Percentiles rank a stretch among this genome's conserved stretches.
phyloP scores from a whole-genome alignment of 2,888 invertebrate genomes.

The Rhagophthalmus giganteus region DNA sequence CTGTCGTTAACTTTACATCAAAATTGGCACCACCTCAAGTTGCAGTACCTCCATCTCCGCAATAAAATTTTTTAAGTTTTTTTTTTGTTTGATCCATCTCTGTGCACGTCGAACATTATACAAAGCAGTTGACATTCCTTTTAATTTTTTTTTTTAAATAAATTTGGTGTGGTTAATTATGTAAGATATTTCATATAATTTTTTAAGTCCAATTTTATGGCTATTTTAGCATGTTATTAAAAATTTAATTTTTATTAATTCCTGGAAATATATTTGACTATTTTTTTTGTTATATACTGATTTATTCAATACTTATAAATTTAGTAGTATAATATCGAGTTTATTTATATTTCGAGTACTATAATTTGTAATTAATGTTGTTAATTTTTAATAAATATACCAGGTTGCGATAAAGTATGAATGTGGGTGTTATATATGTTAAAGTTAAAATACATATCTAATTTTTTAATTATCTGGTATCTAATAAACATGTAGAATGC shows the following conservation, averaged over 20 bases:
- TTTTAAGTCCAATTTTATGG: neutral
- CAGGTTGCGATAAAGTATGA: too few species aligned
- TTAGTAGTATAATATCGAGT: too few species aligned
- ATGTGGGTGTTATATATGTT: too few species aligned
- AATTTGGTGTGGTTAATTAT: neutral
- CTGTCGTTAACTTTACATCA: slow-evolving; percentile 70
- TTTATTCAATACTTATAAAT: too few species aligned
- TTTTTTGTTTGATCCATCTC: slow-evolving; percentile 7
- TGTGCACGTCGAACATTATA: slow-evolving; percentile 1
- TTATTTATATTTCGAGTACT: too few species aligned
- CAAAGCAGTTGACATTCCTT: neutral
- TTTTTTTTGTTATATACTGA: too few species aligned
- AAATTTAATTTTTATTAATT: neutral
- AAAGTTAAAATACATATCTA: too few species aligned
- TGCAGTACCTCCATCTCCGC: slow-evolving; percentile 39
- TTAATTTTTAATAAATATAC: too few species aligned
- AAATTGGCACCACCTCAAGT: slow-evolving; percentile 74
- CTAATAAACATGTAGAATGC: too few species aligned
- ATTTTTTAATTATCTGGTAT: too few species aligned
- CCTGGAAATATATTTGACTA: too few species aligned
- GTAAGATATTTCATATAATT: neutral
- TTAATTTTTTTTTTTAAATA: neutral
- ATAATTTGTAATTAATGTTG: too few species aligned
- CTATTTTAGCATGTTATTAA: neutral
- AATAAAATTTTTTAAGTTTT: slow-evolving; percentile 5